phyloP scores from a whole-genome alignment of 2,113 vertebrate species.

The Ochotona curzoniae region DNA sequence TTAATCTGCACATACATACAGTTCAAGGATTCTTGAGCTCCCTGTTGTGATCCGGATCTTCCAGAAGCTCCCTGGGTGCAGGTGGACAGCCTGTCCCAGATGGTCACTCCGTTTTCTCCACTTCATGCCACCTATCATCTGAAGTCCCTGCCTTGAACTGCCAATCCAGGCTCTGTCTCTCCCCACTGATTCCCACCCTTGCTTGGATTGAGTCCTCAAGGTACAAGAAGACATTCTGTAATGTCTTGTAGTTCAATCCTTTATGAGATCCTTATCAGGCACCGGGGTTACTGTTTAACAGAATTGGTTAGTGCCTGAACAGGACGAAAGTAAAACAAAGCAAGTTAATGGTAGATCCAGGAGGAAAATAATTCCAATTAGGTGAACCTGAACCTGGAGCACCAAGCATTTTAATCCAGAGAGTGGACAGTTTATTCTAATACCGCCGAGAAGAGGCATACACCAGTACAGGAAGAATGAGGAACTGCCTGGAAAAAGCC shows the following conservation, averaged over 20 bases:
- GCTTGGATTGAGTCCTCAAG: neutral
- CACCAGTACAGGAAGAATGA: neutral
- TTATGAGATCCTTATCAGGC: neutral
- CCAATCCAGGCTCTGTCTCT: neutral
- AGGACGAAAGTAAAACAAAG: neutral
- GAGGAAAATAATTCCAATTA: neutral
- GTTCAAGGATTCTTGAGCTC: neutral
- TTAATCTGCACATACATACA: neutral
- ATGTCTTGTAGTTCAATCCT: constrained; percentile 37
- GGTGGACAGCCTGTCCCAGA: neutral
- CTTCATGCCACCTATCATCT: neutral
- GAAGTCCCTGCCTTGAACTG: neutral
- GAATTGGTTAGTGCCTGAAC: neutral
- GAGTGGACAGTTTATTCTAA: too few species aligned
- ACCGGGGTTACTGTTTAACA: constrained; percentile 37
- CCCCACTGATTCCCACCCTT: neutral
- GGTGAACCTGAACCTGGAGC: neutral
- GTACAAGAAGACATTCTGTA: neutral
- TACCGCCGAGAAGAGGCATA: neutral
- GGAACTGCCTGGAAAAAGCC: neutral
- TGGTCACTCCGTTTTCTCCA: neutral
- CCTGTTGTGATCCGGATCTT: neutral
- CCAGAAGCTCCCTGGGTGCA: neutral
- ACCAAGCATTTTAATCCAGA: neutral
- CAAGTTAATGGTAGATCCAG: neutral